Percentiles rank a stretch among this genome's conserved stretches.
Conservation (phyloP, 2,113 vertebrate genomes). For the Seriola quinqueradiata region DNA sequence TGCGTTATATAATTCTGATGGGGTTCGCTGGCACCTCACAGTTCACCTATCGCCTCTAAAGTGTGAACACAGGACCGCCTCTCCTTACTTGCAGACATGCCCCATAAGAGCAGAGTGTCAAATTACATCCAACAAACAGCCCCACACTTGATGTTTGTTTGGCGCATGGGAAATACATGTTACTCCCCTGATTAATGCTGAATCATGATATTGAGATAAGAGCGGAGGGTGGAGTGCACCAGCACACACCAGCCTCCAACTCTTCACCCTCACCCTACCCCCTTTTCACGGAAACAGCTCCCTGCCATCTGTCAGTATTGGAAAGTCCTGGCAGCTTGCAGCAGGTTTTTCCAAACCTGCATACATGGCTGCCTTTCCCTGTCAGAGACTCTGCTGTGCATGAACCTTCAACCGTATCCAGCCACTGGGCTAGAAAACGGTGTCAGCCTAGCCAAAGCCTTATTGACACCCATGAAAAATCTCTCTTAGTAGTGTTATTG, state of each 20-base stretch:
- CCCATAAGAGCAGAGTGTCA: constrained; percentile 9
- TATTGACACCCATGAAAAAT: constrained; percentile 77
- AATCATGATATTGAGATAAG: constrained; percentile 66
- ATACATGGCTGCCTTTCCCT: constrained; percentile 73
- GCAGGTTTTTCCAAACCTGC: constrained; percentile 70
- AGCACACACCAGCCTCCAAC: constrained; percentile 27
- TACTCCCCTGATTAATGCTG: constrained; percentile 63
- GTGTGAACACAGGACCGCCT: constrained; percentile 56
- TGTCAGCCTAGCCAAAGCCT: constrained; percentile 53
- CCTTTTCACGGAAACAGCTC: constrained; percentile 68
- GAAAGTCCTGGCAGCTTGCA: constrained; percentile 76
- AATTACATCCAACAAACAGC: constrained; percentile 44
- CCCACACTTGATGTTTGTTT: constrained; percentile 25
- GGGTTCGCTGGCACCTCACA: constrained; percentile 53
- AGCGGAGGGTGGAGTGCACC: constrained; percentile 22
- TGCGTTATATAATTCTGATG: constrained; percentile 75
- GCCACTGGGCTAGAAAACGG: constrained; percentile 65
- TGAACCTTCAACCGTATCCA: constrained; percentile 71
- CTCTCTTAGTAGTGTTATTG: constrained; percentile 64
- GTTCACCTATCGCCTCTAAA: constrained; percentile 49
- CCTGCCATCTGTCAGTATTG: constrained; percentile 81
- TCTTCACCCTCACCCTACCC: constrained; percentile 38
- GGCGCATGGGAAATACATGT: constrained; percentile 22
- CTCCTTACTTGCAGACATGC: constrained; percentile 4
- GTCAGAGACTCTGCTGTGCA: constrained; percentile 77